Evolutionary conservation across 2,888 invertebrate species (phyloP), one percentile per base, ranked within the genome.

Genomic region (Erannis defoliaria): DNA sequence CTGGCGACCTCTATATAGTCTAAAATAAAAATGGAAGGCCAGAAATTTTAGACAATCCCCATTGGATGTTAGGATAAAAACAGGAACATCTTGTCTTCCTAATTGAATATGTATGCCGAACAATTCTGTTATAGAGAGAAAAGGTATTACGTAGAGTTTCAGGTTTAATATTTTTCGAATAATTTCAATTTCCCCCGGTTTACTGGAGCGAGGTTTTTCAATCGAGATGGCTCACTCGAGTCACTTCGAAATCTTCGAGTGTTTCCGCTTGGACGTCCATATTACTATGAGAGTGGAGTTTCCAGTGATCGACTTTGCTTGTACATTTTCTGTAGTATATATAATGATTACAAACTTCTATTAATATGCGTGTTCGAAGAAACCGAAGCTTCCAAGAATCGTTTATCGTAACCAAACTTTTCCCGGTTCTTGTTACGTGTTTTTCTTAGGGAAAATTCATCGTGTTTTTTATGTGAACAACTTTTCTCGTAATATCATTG

Each of bases 401-500:
- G 16, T 56, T 40, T 40, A 42, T 56, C 45, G 23, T 35, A 46
- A 35, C 43, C 31, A 55, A 55, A 35, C 21, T 42, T 51, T 51
- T 51, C 51, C 51, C 21, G 8, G 14, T 55, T 61, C 48, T 5
- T 33, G 40, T 40, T 50, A 45, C 48, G 26, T 53, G 53, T 56
- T 56, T 62, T 62, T 56, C 37, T 62, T 42, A 46, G 10, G 45
- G 40, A 53, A 56, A 62, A 48, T 53, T 49, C 29, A 37, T 19
- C 12, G 42, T 46, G n/a, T n/a, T 46, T 42, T 45, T 55, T 46
- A 33, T 35, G 18, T 54, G 35, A 8, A 10, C 16, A 59, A 48
- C 23, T 23, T 40, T 54, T 48, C 45, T 61, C 51, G 38, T n/a
- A 14, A 33, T 37, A 37, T 51, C 51, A 35, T 54, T 55, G 49